phyloP scores from a whole-genome alignment of 2,888 invertebrate genomes.

The Ennomos fuscantarius region DNA sequence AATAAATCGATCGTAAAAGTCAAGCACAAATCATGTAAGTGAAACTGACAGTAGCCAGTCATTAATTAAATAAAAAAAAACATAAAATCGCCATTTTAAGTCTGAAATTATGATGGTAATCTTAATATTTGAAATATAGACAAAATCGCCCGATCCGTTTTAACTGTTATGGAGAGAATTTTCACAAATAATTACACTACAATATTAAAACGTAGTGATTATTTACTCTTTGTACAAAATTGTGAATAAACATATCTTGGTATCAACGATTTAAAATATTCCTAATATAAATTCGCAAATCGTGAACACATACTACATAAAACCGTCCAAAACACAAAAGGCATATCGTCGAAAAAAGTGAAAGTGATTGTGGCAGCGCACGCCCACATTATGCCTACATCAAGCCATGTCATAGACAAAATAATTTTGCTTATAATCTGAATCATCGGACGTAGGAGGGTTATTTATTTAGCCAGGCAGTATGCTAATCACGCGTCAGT shows the following conservation, averaged over 20 bases:
- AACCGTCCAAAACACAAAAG: conserved; percentile 79
- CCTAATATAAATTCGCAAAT: conserved; percentile 27
- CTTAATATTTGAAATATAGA: no score
- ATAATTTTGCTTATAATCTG: conserved; percentile 31
- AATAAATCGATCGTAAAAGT: no score
- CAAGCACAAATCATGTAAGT: no score
- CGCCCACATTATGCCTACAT: conserved; percentile 43
- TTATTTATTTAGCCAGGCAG: conserved; percentile 44
- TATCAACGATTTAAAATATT: background rate
- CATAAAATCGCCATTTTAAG: no score
- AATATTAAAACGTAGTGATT: no score
- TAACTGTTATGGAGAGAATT: background rate
- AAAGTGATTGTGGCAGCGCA: conserved; percentile 63
- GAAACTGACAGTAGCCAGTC: no score
- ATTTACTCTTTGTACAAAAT: no score
- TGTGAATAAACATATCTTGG: no score
- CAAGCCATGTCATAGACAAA: conserved; percentile 30
- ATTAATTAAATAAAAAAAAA: no score
- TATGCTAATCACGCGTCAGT: conserved; percentile 42
- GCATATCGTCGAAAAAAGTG: conserved; percentile 82
- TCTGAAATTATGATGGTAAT: no score
- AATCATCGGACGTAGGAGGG: conserved; percentile 35
- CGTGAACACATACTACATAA: conserved; percentile 54
- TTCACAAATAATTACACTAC: background rate
- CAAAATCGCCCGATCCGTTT: no score